Base-by-base conservation (phyloP, 1,140 invertebrate genomes). In the Arion vulgaris region DNA sequence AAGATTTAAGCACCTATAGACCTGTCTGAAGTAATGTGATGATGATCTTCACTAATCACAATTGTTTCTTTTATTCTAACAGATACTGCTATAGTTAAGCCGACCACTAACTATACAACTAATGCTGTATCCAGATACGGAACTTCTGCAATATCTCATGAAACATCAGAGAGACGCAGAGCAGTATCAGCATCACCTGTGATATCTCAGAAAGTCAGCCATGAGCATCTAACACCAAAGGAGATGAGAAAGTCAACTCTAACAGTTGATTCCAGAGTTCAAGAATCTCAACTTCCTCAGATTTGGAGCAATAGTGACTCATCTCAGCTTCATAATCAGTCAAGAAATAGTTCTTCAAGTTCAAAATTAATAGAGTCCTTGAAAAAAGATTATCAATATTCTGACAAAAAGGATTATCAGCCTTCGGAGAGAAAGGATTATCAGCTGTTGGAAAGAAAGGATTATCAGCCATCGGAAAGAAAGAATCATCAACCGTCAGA, bases 221-320 rank as follows among this genome's bases (percentile, higher is more conserved):
- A 49, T 26, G 74, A 76, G 53, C 45, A 76, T 57, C 49, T 53
- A n/a, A 49, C 49, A 36, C 74, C 74, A 7, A 76, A 53, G 32
- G 74, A 76, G 17, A n/a, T 23, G 23, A 39, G 36, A 73, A 36
- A 73, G 11, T 71, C 68, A 36, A 4, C n/a, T 73, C 5, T 73
- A 41, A 73, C 36, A 73, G 39, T 26, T 49, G 71, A 73, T 39
- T 11, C 1, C 4, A 26, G 19, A 34, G 38, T 34, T 19, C 41
- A 41, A 28, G 71, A 73, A 73, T 41, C 71, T 28, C 38, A 23
- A 7, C 71, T 39, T 39, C 41, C 19, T 26, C 71, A 73, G 38
- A 4, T 41, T 7, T 4, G 38, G 41, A 49, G 41, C 23, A 11
- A 15, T 2, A n/a, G 38, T 41, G 71, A 73, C 38, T 41, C 71